phyloP scores from a whole-genome alignment of 1,140 invertebrate genomes.

The Rhyacophila brunnea region DNA sequence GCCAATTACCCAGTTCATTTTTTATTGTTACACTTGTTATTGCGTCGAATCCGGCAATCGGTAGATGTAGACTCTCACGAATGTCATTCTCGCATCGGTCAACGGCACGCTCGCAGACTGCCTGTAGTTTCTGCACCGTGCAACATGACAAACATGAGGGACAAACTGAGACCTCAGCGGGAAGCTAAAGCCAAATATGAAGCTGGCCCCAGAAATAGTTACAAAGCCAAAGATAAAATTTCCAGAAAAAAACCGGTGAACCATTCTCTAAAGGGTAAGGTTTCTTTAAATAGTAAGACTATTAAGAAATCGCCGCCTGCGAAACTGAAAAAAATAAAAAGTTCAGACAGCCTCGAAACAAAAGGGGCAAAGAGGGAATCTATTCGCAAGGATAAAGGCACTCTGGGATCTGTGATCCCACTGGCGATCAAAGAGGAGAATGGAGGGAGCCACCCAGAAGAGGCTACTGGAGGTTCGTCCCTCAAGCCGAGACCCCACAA shows the following conservation, averaged over 20 bases:
- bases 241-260: slow-evolving; percentile 4
- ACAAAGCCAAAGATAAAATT: slow-evolving; percentile 27
- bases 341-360: not conserved
- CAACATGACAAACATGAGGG: slow-evolving; percentile 30
- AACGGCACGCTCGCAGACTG: no score
- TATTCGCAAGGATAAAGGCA: not conserved
- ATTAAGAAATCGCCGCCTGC: not conserved
- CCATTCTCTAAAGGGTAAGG: not conserved
- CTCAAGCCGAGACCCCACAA: slow-evolving; percentile 36
- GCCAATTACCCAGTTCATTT: slow-evolving; percentile 10
- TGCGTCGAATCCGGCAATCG: no score
- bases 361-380: slow-evolving; percentile 6
- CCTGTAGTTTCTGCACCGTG: no score
- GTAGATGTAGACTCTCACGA: no score
- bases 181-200: slow-evolving; percentile 19
- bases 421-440: not conserved
- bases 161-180: slow-evolving; percentile 13
- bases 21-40: not conserved
- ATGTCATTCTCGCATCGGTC: no score
- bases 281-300: not conserved
- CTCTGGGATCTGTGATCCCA: not conserved
- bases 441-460: not conserved
- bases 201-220: slow-evolving; percentile 5
- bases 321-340: slow-evolving; percentile 1
- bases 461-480: not conserved